Conservation (phyloP, 2,797 vertebrate species). For the Taeniopygia guttata region DNA sequence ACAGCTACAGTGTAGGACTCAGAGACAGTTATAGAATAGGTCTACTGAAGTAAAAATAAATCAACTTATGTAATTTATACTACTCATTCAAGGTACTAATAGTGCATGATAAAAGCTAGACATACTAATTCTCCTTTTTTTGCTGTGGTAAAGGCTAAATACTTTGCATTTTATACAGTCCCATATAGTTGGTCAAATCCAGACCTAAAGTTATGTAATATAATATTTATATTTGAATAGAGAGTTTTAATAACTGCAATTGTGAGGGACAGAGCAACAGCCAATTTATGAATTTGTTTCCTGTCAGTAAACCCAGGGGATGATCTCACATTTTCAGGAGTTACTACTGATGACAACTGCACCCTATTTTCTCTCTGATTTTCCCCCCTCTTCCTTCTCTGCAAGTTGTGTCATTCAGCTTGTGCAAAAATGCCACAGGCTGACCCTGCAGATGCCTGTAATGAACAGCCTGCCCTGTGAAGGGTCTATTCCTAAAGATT, state of each 20-base stretch:
- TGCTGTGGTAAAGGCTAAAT: not conserved
- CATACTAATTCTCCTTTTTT: not conserved
- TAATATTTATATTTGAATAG: not conserved
- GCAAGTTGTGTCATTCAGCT: not conserved
- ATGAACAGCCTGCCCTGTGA: not conserved
- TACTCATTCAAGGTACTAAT: not conserved
- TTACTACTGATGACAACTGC: not conserved
- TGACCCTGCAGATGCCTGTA: not conserved
- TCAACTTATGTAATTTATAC: not conserved
- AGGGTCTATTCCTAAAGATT: not conserved
- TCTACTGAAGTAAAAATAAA: not conserved
- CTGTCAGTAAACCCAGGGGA: not conserved
- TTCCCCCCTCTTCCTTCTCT: fast-evolving
- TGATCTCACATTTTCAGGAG: not conserved
- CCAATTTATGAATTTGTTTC: not conserved
- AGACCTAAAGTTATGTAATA: not conserved
- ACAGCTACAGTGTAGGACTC: not conserved
- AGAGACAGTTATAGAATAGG: not conserved
- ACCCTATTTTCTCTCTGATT: not conserved
- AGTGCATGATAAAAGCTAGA: not conserved
- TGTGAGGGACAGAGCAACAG: not conserved
- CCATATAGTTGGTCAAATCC: not conserved
- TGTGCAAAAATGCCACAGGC: not conserved
- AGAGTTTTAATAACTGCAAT: not conserved
- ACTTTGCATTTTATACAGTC: not conserved